Conservation (phyloP, 2,113 vertebrate species). For the Myrmecophaga tridactyla region DNA sequence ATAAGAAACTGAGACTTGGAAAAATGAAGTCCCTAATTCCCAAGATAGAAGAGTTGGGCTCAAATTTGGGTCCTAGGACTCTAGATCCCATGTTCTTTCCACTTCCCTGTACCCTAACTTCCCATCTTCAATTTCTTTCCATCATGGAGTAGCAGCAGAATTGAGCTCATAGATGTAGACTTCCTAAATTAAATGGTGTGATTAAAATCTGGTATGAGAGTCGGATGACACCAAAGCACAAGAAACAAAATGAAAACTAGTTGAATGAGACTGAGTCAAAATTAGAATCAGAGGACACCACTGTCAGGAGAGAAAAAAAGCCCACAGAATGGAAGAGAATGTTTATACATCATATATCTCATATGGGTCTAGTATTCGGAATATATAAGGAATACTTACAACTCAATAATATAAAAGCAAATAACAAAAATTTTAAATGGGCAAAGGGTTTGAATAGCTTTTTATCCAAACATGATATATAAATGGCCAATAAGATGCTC, state of each 20-base stretch:
- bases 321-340: background rate
- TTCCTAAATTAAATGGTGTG: background rate
- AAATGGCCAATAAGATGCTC: background rate
- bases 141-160: background rate
- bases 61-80: background rate
- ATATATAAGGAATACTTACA: background rate
- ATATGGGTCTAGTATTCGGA: background rate
- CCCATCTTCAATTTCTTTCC: background rate
- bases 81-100: background rate
- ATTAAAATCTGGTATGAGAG: background rate
- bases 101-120: background rate
- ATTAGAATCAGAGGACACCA: background rate
- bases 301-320: background rate
- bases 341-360: background rate
- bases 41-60: background rate
- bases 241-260: background rate
- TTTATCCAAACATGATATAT: background rate
- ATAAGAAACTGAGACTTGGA: background rate
- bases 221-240: background rate
- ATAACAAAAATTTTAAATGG: background rate
- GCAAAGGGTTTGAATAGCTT: background rate
- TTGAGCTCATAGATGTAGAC: background rate
- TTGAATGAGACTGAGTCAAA: background rate
- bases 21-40: background rate
- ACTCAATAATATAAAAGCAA: background rate